phyloP scores from a whole-genome alignment of 2,113 vertebrate genomes.

The Syngnathus floridae region DNA sequence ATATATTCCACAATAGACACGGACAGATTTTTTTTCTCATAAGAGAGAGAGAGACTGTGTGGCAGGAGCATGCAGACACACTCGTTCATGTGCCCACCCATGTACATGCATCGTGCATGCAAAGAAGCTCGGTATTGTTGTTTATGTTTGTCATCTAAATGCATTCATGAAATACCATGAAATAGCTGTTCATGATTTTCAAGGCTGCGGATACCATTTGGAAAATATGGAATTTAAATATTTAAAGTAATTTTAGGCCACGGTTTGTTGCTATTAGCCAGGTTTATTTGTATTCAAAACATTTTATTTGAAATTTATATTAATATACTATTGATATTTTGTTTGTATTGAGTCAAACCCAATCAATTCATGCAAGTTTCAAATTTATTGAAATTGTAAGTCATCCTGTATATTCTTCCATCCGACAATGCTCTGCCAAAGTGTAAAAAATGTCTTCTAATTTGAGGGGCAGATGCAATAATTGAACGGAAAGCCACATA shows the following conservation, averaged over 20 bases:
- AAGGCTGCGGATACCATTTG: conserved; percentile 5
- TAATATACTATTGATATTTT: too few species aligned
- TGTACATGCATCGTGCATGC: conserved; percentile 38
- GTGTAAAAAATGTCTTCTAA: not conserved
- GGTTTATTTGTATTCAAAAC: not conserved
- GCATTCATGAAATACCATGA: conserved; percentile 28
- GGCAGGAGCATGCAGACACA: conserved; percentile 20
- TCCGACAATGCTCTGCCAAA: conserved; percentile 10
- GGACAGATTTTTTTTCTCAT: conserved; percentile 56
- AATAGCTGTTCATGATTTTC: conserved; percentile 28
- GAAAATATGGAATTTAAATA: not conserved
- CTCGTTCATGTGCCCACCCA: not conserved
- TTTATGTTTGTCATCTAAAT: conserved; percentile 49
- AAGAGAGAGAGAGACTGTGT: conserved; percentile 24
- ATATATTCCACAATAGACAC: conserved; percentile 43
- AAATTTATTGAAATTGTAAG: too few species aligned
- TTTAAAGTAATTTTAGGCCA: not conserved
- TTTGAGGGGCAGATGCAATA: not conserved
- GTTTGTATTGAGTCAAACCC: too few species aligned
- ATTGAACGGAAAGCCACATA: conserved; percentile 15
- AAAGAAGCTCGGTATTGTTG: conserved; percentile 52
- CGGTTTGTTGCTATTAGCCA: not conserved
- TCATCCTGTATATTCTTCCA: conserved; percentile 6
- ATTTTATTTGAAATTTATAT: not conserved
- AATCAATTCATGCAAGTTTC: too few species aligned